Conservation (phyloP, 2,797 vertebrate genomes). For the Picus viridis region DNA sequence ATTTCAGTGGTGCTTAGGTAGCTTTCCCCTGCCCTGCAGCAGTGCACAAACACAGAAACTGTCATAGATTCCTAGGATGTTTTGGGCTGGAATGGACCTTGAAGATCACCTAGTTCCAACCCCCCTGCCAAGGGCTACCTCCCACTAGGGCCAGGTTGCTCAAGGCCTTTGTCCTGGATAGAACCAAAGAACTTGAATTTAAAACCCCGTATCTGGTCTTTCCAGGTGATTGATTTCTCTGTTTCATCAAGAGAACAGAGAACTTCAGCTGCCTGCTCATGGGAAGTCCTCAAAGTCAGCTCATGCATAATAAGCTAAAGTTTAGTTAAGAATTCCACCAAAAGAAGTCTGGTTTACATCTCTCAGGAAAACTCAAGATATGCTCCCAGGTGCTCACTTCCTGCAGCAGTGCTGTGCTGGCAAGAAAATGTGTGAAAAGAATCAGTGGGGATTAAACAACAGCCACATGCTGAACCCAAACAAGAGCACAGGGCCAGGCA, state of each 20-base stretch:
- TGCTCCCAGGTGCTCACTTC: neutral
- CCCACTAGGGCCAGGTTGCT: too few species aligned
- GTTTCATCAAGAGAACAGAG: neutral
- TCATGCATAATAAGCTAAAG: neutral
- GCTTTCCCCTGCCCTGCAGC: neutral
- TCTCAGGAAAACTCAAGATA: neutral
- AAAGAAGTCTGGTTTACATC: neutral
- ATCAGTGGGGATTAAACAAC: too few species aligned
- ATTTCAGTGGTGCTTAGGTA: neutral
- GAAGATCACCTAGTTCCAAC: too few species aligned
- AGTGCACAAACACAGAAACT: neutral
- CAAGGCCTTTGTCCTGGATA: neutral
- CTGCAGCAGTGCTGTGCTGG: neutral
- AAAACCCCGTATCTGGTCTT: neutral
- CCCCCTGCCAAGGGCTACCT: too few species aligned
- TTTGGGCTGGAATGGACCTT: too few species aligned
- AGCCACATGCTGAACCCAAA: neutral
- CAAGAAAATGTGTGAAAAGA: too few species aligned
- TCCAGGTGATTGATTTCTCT: neutral
- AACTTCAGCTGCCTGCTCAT: neutral
- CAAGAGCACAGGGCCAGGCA: too few species aligned
- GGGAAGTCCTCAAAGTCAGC: neutral
- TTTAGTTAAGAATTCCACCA: neutral
- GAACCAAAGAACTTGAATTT: too few species aligned
- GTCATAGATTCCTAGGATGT: too few species aligned